These are phyloP conservation scores for Diaphora mendica DNA, from an alignment of 2,888 invertebrate genomes.

Conservation along the genomic window DNA sequence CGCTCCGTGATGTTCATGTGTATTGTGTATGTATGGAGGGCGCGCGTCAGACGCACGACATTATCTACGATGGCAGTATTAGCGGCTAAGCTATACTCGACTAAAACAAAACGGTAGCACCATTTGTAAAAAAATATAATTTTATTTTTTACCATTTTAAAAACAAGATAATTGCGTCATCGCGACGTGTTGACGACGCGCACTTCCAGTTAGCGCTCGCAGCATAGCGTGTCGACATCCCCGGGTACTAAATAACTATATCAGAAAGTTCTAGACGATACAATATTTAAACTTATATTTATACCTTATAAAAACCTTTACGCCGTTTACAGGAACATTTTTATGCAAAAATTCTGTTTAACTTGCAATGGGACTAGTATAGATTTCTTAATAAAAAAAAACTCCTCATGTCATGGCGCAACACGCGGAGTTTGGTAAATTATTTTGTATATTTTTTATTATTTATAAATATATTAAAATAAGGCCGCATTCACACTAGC, in stretches of 20 bases:
- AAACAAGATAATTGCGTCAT: slow-evolving; percentile 63
- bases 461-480: slow-evolving; percentile 67
- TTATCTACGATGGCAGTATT: slow-evolving; percentile 73
- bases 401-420: slow-evolving; percentile 67
- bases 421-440: slow-evolving; percentile 68
- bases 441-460: slow-evolving; percentile 60
- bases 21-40: slow-evolving; percentile 55
- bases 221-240: slow-evolving; percentile 56
- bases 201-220: slow-evolving; percentile 55
- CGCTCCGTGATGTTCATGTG: slow-evolving; percentile 51
- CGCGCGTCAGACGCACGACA: slow-evolving; percentile 62
- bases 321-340: slow-evolving; percentile 84
- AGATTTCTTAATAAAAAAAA: slow-evolving; percentile 67
- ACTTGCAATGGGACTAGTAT: slow-evolving; percentile 86
- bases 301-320: slow-evolving; percentile 78
- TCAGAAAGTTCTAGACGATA: slow-evolving; percentile 65
- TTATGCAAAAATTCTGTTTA: slow-evolving; percentile 80
- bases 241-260: slow-evolving; percentile 53
- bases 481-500: slow-evolving; percentile 83
- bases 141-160: slow-evolving; percentile 57
- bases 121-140: slow-evolving; percentile 85
- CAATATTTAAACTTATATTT: slow-evolving; percentile 72
- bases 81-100: slow-evolving; percentile 78
- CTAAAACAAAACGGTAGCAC: slow-evolving; percentile 84
- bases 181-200: slow-evolving; percentile 44